Conservation (phyloP, 2,797 vertebrate genomes). For the Xenops minutus region DNA sequence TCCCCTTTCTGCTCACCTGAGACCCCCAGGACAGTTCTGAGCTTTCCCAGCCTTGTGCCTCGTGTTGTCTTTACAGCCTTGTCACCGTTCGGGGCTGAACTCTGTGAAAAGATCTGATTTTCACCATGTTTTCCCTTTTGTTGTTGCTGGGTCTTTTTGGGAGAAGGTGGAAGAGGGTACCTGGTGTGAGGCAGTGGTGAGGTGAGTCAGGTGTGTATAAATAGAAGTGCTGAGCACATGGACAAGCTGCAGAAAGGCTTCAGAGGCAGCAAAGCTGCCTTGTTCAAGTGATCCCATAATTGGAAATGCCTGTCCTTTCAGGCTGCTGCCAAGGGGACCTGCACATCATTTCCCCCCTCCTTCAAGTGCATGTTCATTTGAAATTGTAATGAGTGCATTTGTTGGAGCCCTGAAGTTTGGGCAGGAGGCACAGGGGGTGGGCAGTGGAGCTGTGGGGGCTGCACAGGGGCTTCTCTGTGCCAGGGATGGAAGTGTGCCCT, state of each 20-base stretch:
- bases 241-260: not conserved
- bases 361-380: not conserved
- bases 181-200: not conserved
- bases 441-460: not conserved
- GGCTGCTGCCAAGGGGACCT: not conserved
- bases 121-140: not conserved
- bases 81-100: accelerated
- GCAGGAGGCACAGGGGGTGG: not conserved
- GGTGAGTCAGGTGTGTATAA: not conserved
- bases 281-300: not conserved
- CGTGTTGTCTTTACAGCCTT: not conserved
- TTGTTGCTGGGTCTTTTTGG: not conserved
- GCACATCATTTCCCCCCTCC: not conserved
- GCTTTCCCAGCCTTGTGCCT: not conserved
- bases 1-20: not conserved
- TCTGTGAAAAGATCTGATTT: not conserved
- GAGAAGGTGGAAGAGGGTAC: not conserved
- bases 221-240: conserved; percentile 1
- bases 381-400: not conserved
- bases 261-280: not conserved
- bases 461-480: not conserved
- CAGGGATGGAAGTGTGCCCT: not conserved
- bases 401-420: not conserved
- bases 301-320: not conserved
- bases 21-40: accelerated